These are phyloP conservation scores for Limosa lapponica DNA, from an alignment of 2,797 vertebrate species.

Conservation along the genomic window DNA sequence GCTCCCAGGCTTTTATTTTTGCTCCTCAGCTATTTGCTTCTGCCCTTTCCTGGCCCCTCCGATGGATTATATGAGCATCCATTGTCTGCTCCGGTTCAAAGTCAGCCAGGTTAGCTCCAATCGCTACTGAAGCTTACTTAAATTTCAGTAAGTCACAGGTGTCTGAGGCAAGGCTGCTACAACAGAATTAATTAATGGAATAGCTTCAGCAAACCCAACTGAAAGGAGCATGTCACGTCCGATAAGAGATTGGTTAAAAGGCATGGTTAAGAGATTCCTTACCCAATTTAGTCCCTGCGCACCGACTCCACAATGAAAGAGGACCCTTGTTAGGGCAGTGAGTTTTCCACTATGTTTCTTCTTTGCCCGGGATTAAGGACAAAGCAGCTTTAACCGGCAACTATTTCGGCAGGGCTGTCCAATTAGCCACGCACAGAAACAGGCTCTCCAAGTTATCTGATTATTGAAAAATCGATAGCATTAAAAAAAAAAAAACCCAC, in stretches of 20 bases:
- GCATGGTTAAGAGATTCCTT: not conserved
- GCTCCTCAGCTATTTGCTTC: conserved; percentile 29
- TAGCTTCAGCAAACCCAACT: not conserved
- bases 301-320: accelerated
- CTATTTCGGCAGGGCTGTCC: not conserved
- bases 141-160: conserved; percentile 17
- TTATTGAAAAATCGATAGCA: not conserved
- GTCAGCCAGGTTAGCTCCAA: not conserved
- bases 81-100: not conserved
- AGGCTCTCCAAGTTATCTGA: not conserved
- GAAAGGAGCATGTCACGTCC: not conserved
- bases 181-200: not conserved
- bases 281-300: not conserved
- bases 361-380: not conserved
- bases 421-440: not conserved
- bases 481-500: not conserved
- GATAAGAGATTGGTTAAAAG: not conserved
- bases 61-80: conserved; percentile 15
- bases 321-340: not conserved
- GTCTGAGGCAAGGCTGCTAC: not conserved
- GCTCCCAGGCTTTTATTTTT: conserved; percentile 56
- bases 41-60: conserved; percentile 34
- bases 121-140: not conserved
- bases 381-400: not conserved
- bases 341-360: not conserved